Evolutionary conservation across 2,888 invertebrate species (phyloP).

Genomic region (Coremacera marginata): DNA sequence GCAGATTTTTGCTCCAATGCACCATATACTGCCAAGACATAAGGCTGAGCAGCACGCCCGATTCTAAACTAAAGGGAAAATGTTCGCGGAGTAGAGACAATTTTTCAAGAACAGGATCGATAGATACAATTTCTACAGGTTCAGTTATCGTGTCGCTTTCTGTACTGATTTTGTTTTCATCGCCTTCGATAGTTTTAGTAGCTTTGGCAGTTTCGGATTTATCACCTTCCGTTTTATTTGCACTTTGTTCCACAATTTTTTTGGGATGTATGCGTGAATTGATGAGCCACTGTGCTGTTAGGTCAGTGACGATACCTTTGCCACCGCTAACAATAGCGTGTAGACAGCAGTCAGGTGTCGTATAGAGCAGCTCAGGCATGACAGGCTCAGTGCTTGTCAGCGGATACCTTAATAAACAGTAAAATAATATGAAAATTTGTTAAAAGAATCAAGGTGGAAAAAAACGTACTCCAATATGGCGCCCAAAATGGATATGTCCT

Average conservation of each 20-base stretch:
- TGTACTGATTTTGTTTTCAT: conserved; percentile 14
- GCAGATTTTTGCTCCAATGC: conserved; percentile 85
- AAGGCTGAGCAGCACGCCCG: conserved; percentile 84
- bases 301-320: conserved; percentile 88
- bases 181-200: conserved; percentile 1
- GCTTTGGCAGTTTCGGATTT: conserved; percentile 1
- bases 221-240: conserved; percentile 54
- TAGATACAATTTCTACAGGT: conserved; percentile 30
- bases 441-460: background rate
- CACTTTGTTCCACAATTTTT: conserved; percentile 70
- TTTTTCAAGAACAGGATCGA: conserved; percentile 73
- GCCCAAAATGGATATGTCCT: conserved; percentile 86
- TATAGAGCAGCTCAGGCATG: conserved; percentile 73
- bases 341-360: conserved; percentile 75
- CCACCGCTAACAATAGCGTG: conserved; percentile 77
- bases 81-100: conserved; percentile 77
- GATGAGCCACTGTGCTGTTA: conserved; percentile 89
- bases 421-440: background rate
- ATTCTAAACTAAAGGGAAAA: conserved; percentile 88
- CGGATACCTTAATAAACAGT: conserved; percentile 53
- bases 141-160: conserved; percentile 25
- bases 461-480: conserved; percentile 73
- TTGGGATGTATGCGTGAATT: conserved; percentile 79
- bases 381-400: conserved; percentile 56
- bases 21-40: conserved; percentile 93